Conservation (phyloP, 2,113 vertebrate species). For the Steatornis caripensis region DNA sequence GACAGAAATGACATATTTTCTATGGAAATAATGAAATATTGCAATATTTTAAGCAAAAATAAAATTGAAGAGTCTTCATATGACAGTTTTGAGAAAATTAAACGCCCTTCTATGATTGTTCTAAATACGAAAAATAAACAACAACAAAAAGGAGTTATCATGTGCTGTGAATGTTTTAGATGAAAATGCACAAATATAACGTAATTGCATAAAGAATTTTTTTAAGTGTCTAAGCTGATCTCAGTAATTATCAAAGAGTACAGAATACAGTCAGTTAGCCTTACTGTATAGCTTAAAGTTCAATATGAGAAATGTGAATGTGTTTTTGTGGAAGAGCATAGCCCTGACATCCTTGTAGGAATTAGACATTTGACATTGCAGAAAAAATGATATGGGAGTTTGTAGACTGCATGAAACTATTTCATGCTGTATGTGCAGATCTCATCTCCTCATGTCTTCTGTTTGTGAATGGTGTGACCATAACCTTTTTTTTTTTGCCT, state of each 20-base stretch:
- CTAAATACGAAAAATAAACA: background rate
- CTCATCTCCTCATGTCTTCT: background rate
- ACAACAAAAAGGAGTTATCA: background rate
- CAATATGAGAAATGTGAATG: background rate
- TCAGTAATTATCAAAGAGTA: background rate
- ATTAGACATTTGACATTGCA: background rate
- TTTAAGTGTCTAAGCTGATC: background rate
- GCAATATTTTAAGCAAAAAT: background rate
- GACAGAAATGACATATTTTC: background rate
- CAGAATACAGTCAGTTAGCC: no score
- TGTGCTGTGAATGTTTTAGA: background rate
- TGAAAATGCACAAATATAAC: background rate
- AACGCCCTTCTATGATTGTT: background rate
- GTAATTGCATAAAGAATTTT: fast-evolving
- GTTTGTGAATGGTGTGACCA: background rate
- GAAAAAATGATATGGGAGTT: background rate
- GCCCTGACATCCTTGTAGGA: background rate
- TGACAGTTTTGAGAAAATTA: background rate
- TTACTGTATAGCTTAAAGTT: no score
- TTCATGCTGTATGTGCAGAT: background rate
- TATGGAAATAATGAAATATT: background rate
- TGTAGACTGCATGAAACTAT: background rate
- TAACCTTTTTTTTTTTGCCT: no score
- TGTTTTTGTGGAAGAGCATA: background rate
- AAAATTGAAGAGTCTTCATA: background rate